Evolutionary conservation across 2,797 vertebrate genomes (phyloP).

Genomic region (Scyliorhinus canicula): DNA sequence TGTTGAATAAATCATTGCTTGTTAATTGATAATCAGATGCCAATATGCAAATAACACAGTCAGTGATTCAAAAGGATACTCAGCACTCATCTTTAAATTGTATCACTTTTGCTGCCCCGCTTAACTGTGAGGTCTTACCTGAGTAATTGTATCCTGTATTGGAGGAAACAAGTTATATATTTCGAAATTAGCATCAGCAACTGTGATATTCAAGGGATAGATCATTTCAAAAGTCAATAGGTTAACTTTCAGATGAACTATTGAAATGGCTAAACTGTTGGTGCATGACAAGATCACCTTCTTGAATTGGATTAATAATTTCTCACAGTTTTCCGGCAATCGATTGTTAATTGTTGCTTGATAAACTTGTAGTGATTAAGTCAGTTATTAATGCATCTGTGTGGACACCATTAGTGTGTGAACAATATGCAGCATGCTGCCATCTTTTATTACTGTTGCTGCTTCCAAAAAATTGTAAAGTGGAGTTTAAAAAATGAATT

Average conservation of each 20-base stretch:
- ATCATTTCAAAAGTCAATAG: conserved; percentile 27
- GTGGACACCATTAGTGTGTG: not conserved
- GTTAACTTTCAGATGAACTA: conserved; percentile 19
- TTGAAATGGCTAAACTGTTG: conserved; percentile 10
- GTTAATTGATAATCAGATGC: not conserved
- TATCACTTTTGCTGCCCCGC: not conserved
- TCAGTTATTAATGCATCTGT: conserved; percentile 8
- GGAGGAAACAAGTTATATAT: not conserved
- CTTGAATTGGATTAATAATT: conserved; percentile 20
- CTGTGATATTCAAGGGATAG: not conserved
- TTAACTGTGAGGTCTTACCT: not conserved
- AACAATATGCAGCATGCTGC: not conserved
- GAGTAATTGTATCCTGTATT: not conserved
- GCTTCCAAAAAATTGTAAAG: not conserved
- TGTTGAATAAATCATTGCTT: not conserved
- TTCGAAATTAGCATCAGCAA: not conserved
- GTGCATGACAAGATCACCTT: conserved; percentile 11
- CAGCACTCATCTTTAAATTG: not conserved
- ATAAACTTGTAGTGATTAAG: not conserved
- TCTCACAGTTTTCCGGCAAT: conserved; percentile 16
- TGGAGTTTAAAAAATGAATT: not conserved
- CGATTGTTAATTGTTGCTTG: conserved; percentile 3
- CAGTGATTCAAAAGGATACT: not conserved
- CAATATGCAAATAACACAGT: not conserved
- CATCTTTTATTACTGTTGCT: not conserved